Conservation (phyloP, 1,140 invertebrate species). For the Penaeus chinensis region DNA sequence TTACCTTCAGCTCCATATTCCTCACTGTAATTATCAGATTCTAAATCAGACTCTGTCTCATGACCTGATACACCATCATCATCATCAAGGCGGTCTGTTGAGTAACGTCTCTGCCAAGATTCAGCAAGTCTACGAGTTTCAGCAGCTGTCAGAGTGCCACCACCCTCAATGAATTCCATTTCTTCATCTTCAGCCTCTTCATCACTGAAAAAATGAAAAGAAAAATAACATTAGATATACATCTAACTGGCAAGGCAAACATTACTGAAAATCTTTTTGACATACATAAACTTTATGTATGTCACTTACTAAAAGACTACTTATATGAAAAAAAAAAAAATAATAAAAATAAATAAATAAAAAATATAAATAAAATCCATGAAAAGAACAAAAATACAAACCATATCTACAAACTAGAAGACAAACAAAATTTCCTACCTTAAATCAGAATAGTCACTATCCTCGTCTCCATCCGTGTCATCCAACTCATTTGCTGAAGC, state of each 20-base stretch:
- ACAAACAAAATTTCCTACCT: conserved; percentile 68
- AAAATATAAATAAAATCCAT: conserved; percentile 40
- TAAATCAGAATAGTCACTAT: conserved; percentile 69
- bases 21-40: conserved; percentile 73
- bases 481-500: conserved; percentile 79
- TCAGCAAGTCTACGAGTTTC: conserved; percentile 76
- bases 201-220: conserved; percentile 67
- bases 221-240: conserved; percentile 40
- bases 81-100: conserved; percentile 69
- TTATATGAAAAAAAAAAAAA: background rate
- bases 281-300: background rate
- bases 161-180: conserved; percentile 45
- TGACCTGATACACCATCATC: conserved; percentile 65
- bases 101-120: conserved; percentile 74
- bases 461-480: conserved; percentile 73
- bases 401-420: background rate
- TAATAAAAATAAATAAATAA: background rate
- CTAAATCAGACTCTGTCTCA: conserved; percentile 71
- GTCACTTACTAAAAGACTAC: conserved; percentile 37
- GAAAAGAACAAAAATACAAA: conserved; percentile 14
- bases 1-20: conserved; percentile 77
- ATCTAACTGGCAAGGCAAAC: background rate
- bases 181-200: conserved; percentile 64
- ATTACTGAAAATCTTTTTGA: conserved; percentile 4
- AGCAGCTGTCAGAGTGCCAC: conserved; percentile 73